Percentiles rank a stretch among this genome's conserved stretches.
These are phyloP conservation scores for Cyanocitta stelleri DNA, from an alignment of 2,113 vertebrate genomes.

Conservation along the genomic window DNA sequence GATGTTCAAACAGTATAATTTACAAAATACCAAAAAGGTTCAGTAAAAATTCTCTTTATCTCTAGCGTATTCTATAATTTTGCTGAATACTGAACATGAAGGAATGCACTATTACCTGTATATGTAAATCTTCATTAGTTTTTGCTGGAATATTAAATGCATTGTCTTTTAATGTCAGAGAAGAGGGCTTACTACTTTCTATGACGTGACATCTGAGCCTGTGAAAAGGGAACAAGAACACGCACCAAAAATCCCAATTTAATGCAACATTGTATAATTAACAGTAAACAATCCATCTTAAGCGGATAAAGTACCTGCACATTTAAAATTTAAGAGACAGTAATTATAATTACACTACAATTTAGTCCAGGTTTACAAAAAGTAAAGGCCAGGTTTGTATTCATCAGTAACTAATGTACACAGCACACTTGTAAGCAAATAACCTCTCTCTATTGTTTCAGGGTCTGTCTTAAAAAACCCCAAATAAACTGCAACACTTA, in stretches of 20 bases:
- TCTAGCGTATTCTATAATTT: not conserved
- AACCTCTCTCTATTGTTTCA: not conserved
- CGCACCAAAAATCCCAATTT: not conserved
- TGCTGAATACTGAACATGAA: not conserved
- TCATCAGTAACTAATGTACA: not conserved
- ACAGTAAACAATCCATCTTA: not conserved
- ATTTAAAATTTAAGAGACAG: not conserved
- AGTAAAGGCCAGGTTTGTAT: not conserved
- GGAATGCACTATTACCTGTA: conserved; percentile 69
- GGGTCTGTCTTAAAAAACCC: not conserved
- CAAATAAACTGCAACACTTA: not conserved
- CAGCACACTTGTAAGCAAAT: not conserved
- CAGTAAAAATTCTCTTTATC: not conserved
- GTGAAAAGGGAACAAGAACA: not conserved
- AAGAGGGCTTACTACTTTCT: conserved; percentile 78
- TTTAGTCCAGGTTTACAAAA: not conserved
- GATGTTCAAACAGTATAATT: not conserved
- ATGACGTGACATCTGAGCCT: conserved; percentile 90
- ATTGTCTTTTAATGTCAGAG: conserved; percentile 69
- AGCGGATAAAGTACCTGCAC: not conserved
- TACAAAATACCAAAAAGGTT: not conserved
- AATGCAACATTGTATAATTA: not conserved
- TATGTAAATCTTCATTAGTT: conserved; percentile 80
- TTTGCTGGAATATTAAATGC: conserved; percentile 59
- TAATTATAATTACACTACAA: not conserved